phyloP scores from a whole-genome alignment of 1,140 invertebrate species.

The Drosophila simulans region DNA sequence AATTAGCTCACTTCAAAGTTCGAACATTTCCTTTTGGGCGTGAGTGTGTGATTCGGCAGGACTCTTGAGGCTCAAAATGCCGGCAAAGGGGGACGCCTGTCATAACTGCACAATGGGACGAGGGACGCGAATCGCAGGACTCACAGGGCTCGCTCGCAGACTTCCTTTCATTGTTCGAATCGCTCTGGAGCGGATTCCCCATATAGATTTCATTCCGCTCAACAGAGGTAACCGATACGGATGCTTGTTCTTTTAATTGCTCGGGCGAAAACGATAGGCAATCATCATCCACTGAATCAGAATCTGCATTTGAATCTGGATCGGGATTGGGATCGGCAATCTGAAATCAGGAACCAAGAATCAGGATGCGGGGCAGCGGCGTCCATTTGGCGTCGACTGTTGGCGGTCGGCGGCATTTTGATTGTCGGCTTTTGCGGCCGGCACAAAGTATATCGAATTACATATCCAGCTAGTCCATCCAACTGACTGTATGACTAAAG shows the following conservation, averaged over 20 bases:
- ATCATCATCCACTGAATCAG: constrained; percentile 43
- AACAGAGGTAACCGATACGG: constrained; percentile 68
- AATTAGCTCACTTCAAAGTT: constrained; percentile 1
- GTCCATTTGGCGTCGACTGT: constrained; percentile 53
- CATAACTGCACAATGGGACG: constrained; percentile 75
- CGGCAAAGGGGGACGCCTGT: constrained; percentile 67
- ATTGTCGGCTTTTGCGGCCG: constrained; percentile 79
- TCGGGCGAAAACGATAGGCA: constrained; percentile 75
- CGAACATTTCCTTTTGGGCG: constrained; percentile 20
- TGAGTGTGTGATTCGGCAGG: background rate
- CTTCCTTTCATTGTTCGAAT: constrained; percentile 45
- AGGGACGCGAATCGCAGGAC: constrained; percentile 24
- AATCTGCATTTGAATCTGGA: constrained; percentile 3
- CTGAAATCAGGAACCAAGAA: constrained; percentile 25
- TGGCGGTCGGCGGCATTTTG: constrained; percentile 64
- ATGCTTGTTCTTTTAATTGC: constrained; percentile 81
- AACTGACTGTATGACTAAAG: constrained; percentile 2
- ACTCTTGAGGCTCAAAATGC: constrained; percentile 13
- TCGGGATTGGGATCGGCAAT: constrained; percentile 1
- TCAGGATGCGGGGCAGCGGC: constrained; percentile 22
- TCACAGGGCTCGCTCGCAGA: constrained; percentile 17
- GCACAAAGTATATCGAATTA: constrained; percentile 74
- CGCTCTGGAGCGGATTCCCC: constrained; percentile 14
- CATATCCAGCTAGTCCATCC: constrained; percentile 25
- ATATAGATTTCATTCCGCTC: constrained; percentile 73